These are phyloP conservation scores for Acanthis flammea DNA, from an alignment of 2,797 vertebrate species.

Conservation along the genomic window DNA sequence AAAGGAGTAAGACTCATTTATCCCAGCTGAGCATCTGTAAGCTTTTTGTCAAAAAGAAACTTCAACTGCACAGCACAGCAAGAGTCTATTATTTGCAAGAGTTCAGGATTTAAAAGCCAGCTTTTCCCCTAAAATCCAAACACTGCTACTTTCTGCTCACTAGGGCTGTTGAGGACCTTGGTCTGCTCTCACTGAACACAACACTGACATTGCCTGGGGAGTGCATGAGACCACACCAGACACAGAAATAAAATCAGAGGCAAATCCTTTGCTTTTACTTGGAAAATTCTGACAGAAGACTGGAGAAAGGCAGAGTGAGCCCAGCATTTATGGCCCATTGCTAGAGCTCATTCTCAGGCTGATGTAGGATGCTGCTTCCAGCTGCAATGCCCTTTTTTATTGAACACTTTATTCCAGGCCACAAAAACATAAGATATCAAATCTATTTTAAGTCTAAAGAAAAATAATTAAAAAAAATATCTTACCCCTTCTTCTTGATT, in stretches of 20 bases:
- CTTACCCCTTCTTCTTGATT: slow-evolving; percentile 95
- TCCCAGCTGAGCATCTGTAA: background rate
- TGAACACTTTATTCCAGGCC: background rate
- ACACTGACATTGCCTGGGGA: background rate
- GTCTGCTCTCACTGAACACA: background rate
- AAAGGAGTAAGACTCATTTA: background rate
- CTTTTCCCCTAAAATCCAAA: background rate
- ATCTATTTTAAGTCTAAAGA: background rate
- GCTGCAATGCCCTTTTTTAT: background rate
- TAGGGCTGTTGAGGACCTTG: background rate
- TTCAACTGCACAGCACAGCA: background rate
- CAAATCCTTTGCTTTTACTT: background rate
- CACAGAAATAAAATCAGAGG: background rate
- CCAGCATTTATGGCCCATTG: background rate
- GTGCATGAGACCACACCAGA: background rate
- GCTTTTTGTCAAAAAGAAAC: background rate
- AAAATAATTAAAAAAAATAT: background rate
- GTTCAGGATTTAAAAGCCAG: background rate
- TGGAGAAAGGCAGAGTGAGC: background rate
- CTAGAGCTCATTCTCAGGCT: background rate
- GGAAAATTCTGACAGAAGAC: background rate
- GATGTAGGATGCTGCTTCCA: background rate
- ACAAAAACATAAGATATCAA: background rate
- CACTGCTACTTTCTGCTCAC: background rate
- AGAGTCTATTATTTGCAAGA: background rate